A percentile compares a stretch with the other conserved stretches of the same genome.
phyloP scores from a whole-genome alignment of 2,888 invertebrate genomes.

The Stictocephala bisonia region DNA sequence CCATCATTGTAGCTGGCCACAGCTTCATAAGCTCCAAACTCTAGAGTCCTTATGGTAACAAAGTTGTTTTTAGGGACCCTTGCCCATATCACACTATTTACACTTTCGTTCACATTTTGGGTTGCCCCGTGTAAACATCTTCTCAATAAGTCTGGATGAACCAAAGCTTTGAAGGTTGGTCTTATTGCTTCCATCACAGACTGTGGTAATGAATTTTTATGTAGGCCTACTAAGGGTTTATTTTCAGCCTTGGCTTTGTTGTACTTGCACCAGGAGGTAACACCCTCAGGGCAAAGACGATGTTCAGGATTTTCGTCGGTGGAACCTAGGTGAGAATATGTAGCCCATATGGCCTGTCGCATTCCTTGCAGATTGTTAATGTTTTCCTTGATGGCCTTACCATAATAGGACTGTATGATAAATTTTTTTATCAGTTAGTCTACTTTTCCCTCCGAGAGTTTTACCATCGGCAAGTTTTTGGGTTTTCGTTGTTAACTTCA shows the following conservation, averaged over 20 bases:
- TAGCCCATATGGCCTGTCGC: slow-evolving; percentile 34
- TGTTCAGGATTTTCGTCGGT: slow-evolving; percentile 26
- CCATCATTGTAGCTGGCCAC: slow-evolving; percentile 19
- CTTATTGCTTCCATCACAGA: slow-evolving; percentile 30
- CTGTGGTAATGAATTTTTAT: neutral
- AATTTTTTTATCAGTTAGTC: slow-evolving; percentile 37
- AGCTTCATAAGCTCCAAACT: slow-evolving; percentile 29
- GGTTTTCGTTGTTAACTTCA: neutral
- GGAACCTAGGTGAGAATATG: slow-evolving; percentile 31
- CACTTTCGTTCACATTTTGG: slow-evolving; percentile 32
- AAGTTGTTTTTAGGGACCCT: neutral
- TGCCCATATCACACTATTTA: slow-evolving; percentile 24
- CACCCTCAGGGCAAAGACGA: slow-evolving; percentile 23
- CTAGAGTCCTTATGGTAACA: slow-evolving; percentile 6
- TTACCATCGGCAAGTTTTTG: slow-evolving; percentile 28
- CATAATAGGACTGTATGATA: slow-evolving; percentile 40
- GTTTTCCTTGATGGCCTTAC: slow-evolving; percentile 39
- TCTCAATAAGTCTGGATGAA: neutral
- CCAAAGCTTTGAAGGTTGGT: slow-evolving; percentile 32
- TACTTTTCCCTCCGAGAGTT: slow-evolving; percentile 28
- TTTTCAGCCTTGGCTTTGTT: slow-evolving; percentile 22
- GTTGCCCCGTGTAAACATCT: slow-evolving; percentile 31
- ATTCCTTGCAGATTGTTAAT: slow-evolving; percentile 2
- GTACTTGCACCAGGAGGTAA: slow-evolving; percentile 37
- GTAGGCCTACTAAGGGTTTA: neutral